Conservation (phyloP, 1,140 invertebrate genomes). For the Orchestia grillus region DNA sequence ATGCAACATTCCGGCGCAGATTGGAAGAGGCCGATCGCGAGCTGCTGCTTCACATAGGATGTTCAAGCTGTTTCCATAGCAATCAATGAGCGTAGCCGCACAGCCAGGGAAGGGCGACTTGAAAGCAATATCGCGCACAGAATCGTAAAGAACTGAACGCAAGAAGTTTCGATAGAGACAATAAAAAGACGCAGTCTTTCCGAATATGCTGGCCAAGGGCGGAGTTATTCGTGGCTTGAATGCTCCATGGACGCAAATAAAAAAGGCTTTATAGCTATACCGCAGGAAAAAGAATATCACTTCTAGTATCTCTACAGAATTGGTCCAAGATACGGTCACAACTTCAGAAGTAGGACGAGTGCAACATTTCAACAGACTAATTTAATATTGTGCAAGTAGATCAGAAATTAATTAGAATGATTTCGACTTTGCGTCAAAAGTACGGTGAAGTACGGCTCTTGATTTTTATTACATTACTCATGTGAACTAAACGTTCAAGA, state of each 20-base stretch:
- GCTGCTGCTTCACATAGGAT: background rate
- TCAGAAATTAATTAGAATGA: background rate
- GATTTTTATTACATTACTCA: background rate
- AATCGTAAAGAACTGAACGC: slow-evolving; percentile 43
- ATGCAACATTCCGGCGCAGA: slow-evolving; percentile 43
- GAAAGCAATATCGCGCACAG: background rate
- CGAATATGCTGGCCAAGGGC: background rate
- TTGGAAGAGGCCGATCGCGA: slow-evolving; percentile 41
- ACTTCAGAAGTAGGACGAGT: background rate
- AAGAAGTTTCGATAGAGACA: background rate
- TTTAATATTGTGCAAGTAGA: background rate
- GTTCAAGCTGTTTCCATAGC: slow-evolving; percentile 23
- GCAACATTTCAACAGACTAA: background rate
- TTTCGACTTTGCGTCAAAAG: background rate
- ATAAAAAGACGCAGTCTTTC: background rate
- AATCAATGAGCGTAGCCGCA: slow-evolving; percentile 25
- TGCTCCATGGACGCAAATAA: background rate
- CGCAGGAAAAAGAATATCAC: background rate
- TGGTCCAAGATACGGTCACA: background rate
- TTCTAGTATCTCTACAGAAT: background rate
- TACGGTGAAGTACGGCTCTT: background rate
- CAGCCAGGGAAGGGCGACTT: background rate
- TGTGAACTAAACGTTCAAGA: background rate
- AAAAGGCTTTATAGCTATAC: background rate
- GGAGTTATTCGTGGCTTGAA: background rate